Percentiles rank a stretch among this genome's conserved stretches.
Evolutionary conservation across 2,797 vertebrate genomes (phyloP).

Genomic region (Chromis chromis): DNA sequence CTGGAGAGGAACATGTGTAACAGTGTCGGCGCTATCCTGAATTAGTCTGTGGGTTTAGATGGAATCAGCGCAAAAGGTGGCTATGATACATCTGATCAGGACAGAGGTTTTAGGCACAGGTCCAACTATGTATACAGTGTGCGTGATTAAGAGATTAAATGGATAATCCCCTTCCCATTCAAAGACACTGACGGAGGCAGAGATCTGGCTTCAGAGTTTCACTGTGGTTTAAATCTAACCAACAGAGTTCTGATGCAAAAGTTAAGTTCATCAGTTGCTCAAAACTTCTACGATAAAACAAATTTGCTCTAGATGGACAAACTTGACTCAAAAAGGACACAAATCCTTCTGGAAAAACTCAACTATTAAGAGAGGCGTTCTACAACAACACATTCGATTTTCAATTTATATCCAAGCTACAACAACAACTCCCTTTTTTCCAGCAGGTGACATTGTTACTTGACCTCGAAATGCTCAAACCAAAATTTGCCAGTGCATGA

Average conservation of each 20-base stretch:
- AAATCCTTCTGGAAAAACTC: background rate
- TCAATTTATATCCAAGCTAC: background rate
- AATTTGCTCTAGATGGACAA: background rate
- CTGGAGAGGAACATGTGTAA: conserved; percentile 55
- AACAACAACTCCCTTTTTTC: background rate
- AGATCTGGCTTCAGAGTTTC: conserved; percentile 68
- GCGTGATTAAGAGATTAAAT: conserved; percentile 80
- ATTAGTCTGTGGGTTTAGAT: conserved; percentile 59
- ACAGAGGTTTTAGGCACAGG: conserved; percentile 71
- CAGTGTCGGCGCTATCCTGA: conserved; percentile 49
- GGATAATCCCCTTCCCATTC: conserved; percentile 76
- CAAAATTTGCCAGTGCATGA: background rate
- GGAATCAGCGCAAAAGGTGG: conserved; percentile 64
- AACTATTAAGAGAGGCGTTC: background rate
- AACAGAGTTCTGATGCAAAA: conserved; percentile 44
- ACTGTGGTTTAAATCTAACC: conserved; percentile 53
- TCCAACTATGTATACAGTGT: conserved; percentile 66
- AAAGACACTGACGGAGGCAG: conserved; percentile 69
- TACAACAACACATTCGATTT: background rate
- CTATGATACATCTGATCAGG: conserved; percentile 60
- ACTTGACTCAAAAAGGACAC: background rate
- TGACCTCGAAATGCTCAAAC: background rate
- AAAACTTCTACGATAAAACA: conserved; percentile 21
- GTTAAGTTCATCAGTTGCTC: conserved; percentile 36
- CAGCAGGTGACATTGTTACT: background rate